Evolutionary conservation across 2,797 vertebrate genomes (phyloP).

Genomic region (Siniperca scherzeri): DNA sequence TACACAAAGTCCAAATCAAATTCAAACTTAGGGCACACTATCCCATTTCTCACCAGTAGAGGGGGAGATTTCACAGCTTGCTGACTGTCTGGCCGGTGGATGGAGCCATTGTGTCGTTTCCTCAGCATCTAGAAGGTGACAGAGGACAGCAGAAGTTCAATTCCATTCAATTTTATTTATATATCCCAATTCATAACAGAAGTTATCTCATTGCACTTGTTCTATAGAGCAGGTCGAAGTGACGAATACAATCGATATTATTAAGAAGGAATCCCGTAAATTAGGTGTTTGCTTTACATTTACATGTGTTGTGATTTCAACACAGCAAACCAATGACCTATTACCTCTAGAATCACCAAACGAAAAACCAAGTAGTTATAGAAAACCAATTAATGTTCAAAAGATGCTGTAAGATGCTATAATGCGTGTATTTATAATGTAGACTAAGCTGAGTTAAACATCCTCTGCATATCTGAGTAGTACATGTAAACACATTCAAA

Average conservation of each 20-base stretch:
- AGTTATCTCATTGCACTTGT: too few species aligned
- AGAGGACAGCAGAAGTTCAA: not conserved
- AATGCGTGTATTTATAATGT: not conserved
- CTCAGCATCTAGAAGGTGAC: slow-evolving; percentile 89
- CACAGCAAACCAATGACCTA: not conserved
- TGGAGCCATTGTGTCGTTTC: slow-evolving; percentile 89
- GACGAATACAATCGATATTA: not conserved
- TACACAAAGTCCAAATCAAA: not conserved
- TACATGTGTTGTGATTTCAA: not conserved
- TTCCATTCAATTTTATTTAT: too few species aligned
- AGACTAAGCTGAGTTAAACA: not conserved
- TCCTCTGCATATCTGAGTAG: not conserved
- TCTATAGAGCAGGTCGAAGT: not conserved
- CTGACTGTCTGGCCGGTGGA: slow-evolving; percentile 93
- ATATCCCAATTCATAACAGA: too few species aligned
- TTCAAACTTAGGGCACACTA: not conserved
- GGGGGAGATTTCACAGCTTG: slow-evolving; percentile 97
- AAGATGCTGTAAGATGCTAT: not conserved
- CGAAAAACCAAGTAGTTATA: not conserved
- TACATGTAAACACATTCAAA: not conserved
- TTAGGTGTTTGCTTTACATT: not conserved
- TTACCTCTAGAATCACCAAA: not conserved
- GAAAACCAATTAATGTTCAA: not conserved
- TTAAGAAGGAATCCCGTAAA: not conserved
- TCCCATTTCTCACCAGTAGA: slow-evolving; percentile 88